Evolutionary conservation across 2,888 invertebrate genomes (phyloP), one percentile per base, ranked within the genome.

Genomic region (Acanthococcus lagerstroemiae): DNA sequence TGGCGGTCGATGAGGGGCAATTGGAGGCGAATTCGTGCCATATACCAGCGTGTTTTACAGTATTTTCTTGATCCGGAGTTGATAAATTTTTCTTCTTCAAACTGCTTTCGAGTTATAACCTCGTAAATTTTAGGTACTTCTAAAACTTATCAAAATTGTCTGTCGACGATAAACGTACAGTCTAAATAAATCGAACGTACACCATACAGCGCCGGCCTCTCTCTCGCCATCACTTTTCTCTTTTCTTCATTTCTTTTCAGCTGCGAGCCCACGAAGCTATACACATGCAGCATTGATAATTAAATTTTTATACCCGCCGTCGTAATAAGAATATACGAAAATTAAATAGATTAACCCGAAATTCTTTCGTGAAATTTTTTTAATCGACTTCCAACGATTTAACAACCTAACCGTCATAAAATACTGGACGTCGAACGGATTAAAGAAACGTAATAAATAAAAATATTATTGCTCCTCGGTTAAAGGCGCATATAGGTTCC

Each of bases 401-500:
- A 60, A 60, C 60, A 27, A 48, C 60, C 60, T 19, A 57, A 57
- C 30, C 19, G 50, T 48, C 60, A 50, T 60, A 60, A 60, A 60
- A 60, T 48, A 60, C 25, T 26, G 60, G 48, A 60, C 50, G 60
- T 60, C 60, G 60, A 60, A 60, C 48, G 27, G 60, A 60, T 60
- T 60, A 60, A 60, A 60, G 46, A 60, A 48, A 50, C 48, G 60
- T 27, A 60, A 60, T 60, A 60, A 60, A 60, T 60, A 60, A 60
- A 60, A 60, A 60, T 60, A 48, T 60, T 60, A 60, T 60, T 60
- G 60, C 60, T 60, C n/a, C n/a, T 48, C 60, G 45, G 58, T 45
- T 60, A n/a, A n/a, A n/a, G n/a, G 26, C 46, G 46, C 48, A 15
- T 48, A 57, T 19, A 37, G 45, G 7, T 9, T 7, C 21, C 21